Percentiles rank a stretch among this genome's conserved stretches.
Conservation (phyloP, 2,888 invertebrate species). For the Trichogramma dendrolimi region DNA sequence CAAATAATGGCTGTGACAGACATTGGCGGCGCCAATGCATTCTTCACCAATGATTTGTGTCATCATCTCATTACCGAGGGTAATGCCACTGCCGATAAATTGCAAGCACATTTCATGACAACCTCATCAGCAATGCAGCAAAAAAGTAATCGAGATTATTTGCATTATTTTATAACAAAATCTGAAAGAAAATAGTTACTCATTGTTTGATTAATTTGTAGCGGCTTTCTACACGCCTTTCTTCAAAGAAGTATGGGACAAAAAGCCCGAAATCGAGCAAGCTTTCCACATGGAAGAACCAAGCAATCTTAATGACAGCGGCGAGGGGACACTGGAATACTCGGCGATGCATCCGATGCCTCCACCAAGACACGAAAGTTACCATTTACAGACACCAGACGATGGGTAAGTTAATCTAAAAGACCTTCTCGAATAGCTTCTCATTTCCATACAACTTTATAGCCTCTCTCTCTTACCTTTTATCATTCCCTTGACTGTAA, state of each 20-base stretch:
- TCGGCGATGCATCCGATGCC: constrained; percentile 62
- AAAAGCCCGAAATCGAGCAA: constrained; percentile 90
- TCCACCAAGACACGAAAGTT: constrained; percentile 75
- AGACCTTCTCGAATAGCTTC: constrained; percentile 3
- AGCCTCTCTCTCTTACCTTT: constrained; percentile 22
- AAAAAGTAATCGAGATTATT: constrained; percentile 62
- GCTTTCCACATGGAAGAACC: constrained; percentile 84
- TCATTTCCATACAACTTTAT: neutral
- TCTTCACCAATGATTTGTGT: constrained; percentile 84
- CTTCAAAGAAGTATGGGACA: constrained; percentile 94
- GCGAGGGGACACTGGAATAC: constrained; percentile 66
- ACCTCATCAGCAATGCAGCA: constrained; percentile 79
- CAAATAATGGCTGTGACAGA: constrained; percentile 93
- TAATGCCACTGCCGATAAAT: constrained; percentile 83
- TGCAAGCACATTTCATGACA: constrained; percentile 89
- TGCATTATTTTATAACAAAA: too few relatives aligned
- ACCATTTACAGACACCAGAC: constrained; percentile 61
- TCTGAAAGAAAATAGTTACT: neutral
- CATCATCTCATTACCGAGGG: constrained; percentile 90
- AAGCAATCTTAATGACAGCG: constrained; percentile 60
- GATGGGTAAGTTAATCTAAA: constrained; percentile 53
- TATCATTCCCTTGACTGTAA: constrained; percentile 9
- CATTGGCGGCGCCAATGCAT: constrained; percentile 81
- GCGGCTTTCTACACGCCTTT: constrained; percentile 93
- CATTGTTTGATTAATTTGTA: constrained; percentile 48